phyloP scores from a whole-genome alignment of 2,797 vertebrate genomes.

The Mormyrus proboscirostris region DNA sequence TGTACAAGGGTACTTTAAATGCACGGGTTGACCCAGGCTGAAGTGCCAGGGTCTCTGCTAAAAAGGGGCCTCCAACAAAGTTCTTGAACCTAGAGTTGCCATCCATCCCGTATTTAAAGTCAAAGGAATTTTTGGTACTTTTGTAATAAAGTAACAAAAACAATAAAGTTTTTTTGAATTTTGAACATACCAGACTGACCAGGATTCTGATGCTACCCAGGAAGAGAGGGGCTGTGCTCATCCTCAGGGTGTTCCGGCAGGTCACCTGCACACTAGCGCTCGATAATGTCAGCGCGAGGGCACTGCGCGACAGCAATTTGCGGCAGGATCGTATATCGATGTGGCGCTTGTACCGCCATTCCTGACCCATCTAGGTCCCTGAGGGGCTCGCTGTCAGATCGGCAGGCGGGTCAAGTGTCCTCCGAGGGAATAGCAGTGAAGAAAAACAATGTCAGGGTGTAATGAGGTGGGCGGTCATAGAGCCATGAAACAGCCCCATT shows the following conservation, averaged over 20 bases:
- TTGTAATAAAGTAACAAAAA: not conserved
- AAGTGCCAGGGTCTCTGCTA: not conserved
- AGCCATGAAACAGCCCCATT: not conserved
- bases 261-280: not conserved
- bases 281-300: not conserved
- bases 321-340: not conserved
- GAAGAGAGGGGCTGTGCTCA: not conserved
- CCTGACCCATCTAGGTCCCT: not conserved
- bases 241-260: not conserved
- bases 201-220: not conserved
- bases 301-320: not conserved
- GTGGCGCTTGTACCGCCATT: not conserved
- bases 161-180: not conserved
- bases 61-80: not conserved
- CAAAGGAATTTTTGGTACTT: not conserved
- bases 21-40: not conserved
- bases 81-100: not conserved
- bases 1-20: not conserved
- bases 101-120: not conserved
- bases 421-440: not conserved
- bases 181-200: not conserved
- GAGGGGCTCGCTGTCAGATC: not conserved
- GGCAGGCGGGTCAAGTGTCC: not conserved
- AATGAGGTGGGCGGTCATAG: not conserved
- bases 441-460: slow-evolving; percentile 5